Evolutionary conservation across 2,797 vertebrate genomes (phyloP).

Genomic region (Prunella strophiata): DNA sequence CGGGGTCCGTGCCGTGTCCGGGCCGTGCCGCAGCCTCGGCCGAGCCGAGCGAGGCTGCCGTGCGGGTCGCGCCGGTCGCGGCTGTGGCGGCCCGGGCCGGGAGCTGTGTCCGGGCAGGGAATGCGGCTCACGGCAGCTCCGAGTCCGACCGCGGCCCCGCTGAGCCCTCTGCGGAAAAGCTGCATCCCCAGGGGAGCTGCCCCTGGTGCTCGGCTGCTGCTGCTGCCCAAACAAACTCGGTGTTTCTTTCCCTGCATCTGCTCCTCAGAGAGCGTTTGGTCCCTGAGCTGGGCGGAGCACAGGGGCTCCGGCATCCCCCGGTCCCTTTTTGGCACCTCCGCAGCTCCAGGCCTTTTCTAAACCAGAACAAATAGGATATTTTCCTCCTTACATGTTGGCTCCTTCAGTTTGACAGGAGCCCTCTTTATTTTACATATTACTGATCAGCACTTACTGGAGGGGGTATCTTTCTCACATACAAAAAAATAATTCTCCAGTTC

Average conservation of each 20-base stretch:
- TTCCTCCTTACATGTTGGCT: neutral
- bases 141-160: neutral
- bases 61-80: neutral
- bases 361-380: neutral
- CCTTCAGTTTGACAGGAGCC: neutral
- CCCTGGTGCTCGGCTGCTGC: neutral
- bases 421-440: neutral
- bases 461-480: neutral
- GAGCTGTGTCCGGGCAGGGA: neutral
- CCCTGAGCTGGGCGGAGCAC: neutral
- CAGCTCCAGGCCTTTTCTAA: neutral
- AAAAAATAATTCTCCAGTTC: neutral
- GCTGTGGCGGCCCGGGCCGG: neutral
- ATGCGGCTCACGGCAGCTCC: fast-evolving
- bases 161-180: neutral
- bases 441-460: neutral
- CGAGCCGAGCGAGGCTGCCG: too few species aligned
- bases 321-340: neutral
- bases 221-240: neutral
- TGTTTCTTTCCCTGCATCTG: neutral
- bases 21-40: neutral
- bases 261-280: neutral
- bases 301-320: fast-evolving
- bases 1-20: neutral
- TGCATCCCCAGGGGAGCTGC: neutral